These are phyloP conservation scores for Pseudomyrmex pallidus DNA, from an alignment of 1,140 invertebrate species.

Conservation along the genomic window DNA sequence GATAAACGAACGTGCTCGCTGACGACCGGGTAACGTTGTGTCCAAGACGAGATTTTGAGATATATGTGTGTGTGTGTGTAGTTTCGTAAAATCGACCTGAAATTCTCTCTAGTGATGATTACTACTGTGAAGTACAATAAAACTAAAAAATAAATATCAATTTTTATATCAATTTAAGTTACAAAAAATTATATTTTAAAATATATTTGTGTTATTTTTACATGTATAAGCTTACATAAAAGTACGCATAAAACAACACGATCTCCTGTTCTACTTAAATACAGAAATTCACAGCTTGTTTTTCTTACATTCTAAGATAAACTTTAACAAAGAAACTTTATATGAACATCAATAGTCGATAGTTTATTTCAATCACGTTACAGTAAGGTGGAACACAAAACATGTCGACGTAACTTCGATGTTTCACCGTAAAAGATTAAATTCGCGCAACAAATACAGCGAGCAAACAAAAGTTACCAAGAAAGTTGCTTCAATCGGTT, in stretches of 20 bases:
- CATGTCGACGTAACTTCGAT: background rate
- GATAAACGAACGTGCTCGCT: constrained; percentile 27
- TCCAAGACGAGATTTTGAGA: background rate
- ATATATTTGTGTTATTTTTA: background rate
- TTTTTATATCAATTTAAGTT: too few species aligned
- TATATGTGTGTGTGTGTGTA: background rate
- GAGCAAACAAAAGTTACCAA: background rate
- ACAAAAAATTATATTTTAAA: background rate
- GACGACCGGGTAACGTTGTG: constrained; percentile 2
- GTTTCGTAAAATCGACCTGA: background rate
- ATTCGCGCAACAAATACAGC: background rate
- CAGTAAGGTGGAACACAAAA: background rate
- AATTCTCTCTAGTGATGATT: too few species aligned
- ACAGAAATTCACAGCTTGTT: background rate
- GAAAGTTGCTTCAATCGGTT: constrained; percentile 20
- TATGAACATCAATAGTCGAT: background rate
- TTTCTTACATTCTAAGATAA: background rate
- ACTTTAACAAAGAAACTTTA: background rate
- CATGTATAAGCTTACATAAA: background rate
- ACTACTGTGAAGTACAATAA: too few species aligned
- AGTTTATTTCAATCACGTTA: background rate
- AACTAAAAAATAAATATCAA: too few species aligned
- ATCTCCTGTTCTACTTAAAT: background rate
- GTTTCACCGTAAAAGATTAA: background rate
- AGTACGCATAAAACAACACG: background rate